These are phyloP conservation scores for Nematostella vectensis DNA, from an alignment of 92 coral and sea anemone genomes.

Conservation along the genomic window DNA sequence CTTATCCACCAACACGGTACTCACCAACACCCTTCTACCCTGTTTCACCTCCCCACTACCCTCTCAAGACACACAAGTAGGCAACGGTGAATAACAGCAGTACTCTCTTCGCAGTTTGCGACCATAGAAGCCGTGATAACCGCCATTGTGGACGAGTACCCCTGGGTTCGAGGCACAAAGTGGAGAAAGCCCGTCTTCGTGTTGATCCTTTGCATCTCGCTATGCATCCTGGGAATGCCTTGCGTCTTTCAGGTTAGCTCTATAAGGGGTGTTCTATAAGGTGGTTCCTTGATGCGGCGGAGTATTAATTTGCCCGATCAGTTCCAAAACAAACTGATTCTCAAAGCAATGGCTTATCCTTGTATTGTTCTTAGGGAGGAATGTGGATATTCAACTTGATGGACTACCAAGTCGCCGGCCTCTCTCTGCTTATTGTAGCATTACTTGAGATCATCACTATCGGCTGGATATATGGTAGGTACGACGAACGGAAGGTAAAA, in stretches of 20 bases:
- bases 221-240: slow-evolving; percentile 42
- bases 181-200: slow-evolving; percentile 55
- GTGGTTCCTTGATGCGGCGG: too few species aligned
- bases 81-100: too few species aligned
- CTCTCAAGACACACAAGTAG: too few species aligned
- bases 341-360: not conserved
- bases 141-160: slow-evolving; percentile 53
- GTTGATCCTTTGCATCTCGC: slow-evolving; percentile 32
- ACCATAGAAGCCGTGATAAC: slow-evolving; percentile 74
- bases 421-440: slow-evolving; percentile 64
- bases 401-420: slow-evolving; percentile 81
- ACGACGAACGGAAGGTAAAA: too few species aligned
- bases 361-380: slow-evolving; percentile 40
- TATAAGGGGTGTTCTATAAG: too few species aligned
- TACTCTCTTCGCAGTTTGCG: slow-evolving; percentile 56
- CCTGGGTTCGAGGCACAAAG: slow-evolving; percentile 21
- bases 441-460: slow-evolving; percentile 64
- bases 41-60: too few species aligned
- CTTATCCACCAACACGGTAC: too few species aligned
- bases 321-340: too few species aligned
- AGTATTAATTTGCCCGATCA: not conserved
- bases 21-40: too few species aligned
- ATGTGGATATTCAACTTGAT: slow-evolving; percentile 76
- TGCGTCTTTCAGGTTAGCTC: slow-evolving; percentile 44
- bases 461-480: slow-evolving; percentile 76